Conservation (phyloP, 2,113 vertebrate species). For the Rhagologus leucostigma region DNA sequence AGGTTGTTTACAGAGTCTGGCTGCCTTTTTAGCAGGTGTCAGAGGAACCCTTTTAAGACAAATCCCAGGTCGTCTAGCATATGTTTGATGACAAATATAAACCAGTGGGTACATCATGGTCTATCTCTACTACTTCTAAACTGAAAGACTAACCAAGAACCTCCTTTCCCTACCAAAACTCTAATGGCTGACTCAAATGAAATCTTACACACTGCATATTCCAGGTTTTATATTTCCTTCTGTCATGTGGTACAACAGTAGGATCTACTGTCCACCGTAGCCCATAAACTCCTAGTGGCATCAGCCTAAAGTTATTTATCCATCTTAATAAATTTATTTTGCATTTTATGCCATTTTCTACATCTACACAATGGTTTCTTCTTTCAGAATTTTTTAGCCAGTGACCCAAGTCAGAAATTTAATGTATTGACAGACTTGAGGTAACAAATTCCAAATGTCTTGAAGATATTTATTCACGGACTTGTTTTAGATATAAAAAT, state of each 20-base stretch:
- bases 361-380: background rate
- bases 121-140: background rate
- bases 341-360: background rate
- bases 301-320: background rate
- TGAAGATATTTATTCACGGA: background rate
- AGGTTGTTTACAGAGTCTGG: background rate
- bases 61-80: background rate
- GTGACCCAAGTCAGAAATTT: background rate
- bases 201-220: background rate
- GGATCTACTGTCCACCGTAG: background rate
- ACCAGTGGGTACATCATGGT: background rate
- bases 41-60: background rate
- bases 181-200: background rate
- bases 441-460: background rate
- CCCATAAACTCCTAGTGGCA: background rate
- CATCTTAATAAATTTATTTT: background rate
- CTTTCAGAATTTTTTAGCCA: background rate
- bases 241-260: background rate
- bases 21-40: background rate
- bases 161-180: background rate
- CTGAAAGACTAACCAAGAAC: background rate
- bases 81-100: background rate
- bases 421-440: background rate
- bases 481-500: background rate
- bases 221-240: background rate